Base-by-base conservation (phyloP, 2,113 vertebrate genomes). In the Paraplagusia blochii region DNA sequence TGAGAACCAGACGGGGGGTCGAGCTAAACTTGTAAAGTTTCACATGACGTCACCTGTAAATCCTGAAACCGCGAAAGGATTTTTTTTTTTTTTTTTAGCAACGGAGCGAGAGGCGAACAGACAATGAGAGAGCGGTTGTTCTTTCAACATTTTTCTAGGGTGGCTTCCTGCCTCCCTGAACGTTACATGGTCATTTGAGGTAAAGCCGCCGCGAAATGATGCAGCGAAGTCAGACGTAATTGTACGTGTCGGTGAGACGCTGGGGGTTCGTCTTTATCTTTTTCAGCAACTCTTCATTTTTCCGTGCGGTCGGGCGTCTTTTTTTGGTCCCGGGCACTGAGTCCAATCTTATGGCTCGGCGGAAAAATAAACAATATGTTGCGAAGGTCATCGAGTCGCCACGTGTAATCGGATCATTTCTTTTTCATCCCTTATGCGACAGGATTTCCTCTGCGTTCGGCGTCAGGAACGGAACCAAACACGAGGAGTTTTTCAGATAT, bases 161-260 rank as follows among this genome's bases (percentile, higher is more conserved):
- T 62, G 64, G 64, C 75, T 72, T 80, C 76, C 80, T 77, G 74
- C 72, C 59, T 68, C 55, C 44, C 55, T 49, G 51, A 53, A 57
- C 52, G 46, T 83, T 66, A 80, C 72, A 69, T 77, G 72, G 82
- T 83, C 74, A 79, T 87, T 85, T 87, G 79, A 85, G 83, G 83
- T 84, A 44, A 79, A 74, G 64, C 45, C 11, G 61, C 72, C 66
- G 5, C 63, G 48, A 73, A 74, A 55, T 36, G 64, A 62, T 70
- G 67, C 58, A 78, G 67, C 11, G 48, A 74, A 75, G 74, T 77
- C 69, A 42, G 57, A 63, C 29, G 58, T 85, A 85, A 82, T 85
- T 85, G 79, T 66, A 83, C 52, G 66, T 66, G 66, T 72, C 47
- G 50, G 40, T 14, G 57, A 19, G 34, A 73, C 1, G 66, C 63